phyloP scores from a whole-genome alignment of 2,797 vertebrate genomes.

The Cirrhinus mrigala region DNA sequence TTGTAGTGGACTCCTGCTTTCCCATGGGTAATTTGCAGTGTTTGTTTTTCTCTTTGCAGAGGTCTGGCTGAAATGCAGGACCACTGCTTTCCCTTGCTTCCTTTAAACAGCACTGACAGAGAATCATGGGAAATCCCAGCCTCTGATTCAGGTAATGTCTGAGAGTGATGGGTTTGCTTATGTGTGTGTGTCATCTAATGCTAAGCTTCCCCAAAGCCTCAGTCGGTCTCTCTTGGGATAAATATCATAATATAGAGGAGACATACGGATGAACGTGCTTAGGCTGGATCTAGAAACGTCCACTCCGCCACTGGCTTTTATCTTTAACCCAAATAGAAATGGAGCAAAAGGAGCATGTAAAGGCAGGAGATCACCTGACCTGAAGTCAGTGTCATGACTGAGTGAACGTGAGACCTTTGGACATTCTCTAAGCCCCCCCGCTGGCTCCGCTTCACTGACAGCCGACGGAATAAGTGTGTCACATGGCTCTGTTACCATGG shows the following conservation, averaged over 20 bases:
- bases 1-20: slow-evolving; percentile 36
- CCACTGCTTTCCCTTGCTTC: slow-evolving; percentile 31
- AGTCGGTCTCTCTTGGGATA: slow-evolving; percentile 28
- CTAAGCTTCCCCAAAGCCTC: slow-evolving; percentile 15
- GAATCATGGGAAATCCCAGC: slow-evolving; percentile 22
- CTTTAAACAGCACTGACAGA: slow-evolving; percentile 19
- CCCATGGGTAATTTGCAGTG: slow-evolving; percentile 32
- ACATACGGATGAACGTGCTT: slow-evolving; percentile 7
- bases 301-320: background rate
- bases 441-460: slow-evolving; percentile 30
- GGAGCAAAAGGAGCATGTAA: slow-evolving; percentile 30
- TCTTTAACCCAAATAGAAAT: slow-evolving; percentile 26
- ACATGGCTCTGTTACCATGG: slow-evolving; percentile 58
- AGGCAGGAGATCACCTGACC: slow-evolving; percentile 37
- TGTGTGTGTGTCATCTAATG: slow-evolving; percentile 17
- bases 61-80: slow-evolving; percentile 18
- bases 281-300: slow-evolving; percentile 7
- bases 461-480: slow-evolving; percentile 38
- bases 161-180: slow-evolving; percentile 12
- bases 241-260: slow-evolving; percentile 31
- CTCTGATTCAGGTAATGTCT: slow-evolving; percentile 29
- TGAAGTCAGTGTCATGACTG: slow-evolving; percentile 29
- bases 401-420: slow-evolving; percentile 34
- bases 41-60: slow-evolving; percentile 40
- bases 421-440: slow-evolving; percentile 1